These are phyloP conservation scores for Axis porcinus DNA, from an alignment of 2,113 vertebrate genomes.

Conservation along the genomic window DNA sequence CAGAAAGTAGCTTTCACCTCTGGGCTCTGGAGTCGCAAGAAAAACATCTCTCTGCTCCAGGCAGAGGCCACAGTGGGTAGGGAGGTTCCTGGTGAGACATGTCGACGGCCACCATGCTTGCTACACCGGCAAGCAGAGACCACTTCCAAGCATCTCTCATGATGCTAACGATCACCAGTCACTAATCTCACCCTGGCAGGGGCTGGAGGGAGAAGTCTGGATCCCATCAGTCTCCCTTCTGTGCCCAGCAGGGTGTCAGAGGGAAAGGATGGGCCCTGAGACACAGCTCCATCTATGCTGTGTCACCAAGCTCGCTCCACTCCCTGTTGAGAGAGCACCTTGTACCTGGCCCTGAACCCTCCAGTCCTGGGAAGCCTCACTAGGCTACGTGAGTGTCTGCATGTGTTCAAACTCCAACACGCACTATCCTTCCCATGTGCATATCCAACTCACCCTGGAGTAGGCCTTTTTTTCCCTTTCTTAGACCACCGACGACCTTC, in stretches of 20 bases:
- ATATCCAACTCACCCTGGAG: too few species aligned
- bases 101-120: rapidly evolving
- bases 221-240: neutral
- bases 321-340: neutral
- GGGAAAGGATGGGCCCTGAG: neutral
- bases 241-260: neutral
- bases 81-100: neutral
- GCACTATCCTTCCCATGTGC: rapidly evolving
- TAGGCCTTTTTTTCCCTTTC: neutral
- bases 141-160: neutral
- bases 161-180: neutral
- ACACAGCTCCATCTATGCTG: too few species aligned
- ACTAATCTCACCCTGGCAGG: neutral
- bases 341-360: rapidly evolving
- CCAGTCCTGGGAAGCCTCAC: neutral
- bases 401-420: rapidly evolving
- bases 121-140: neutral
- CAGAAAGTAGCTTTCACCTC: neutral
- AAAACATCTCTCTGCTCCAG: neutral
- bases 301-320: neutral
- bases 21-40: neutral
- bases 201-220: rapidly evolving
- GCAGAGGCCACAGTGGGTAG: too few species aligned
- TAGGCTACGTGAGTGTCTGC: neutral
- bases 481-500: neutral